A percentile compares a stretch with the other conserved stretches of the same genome.
phyloP scores from a whole-genome alignment of 1,140 invertebrate genomes.

The Drosophila varians region DNA sequence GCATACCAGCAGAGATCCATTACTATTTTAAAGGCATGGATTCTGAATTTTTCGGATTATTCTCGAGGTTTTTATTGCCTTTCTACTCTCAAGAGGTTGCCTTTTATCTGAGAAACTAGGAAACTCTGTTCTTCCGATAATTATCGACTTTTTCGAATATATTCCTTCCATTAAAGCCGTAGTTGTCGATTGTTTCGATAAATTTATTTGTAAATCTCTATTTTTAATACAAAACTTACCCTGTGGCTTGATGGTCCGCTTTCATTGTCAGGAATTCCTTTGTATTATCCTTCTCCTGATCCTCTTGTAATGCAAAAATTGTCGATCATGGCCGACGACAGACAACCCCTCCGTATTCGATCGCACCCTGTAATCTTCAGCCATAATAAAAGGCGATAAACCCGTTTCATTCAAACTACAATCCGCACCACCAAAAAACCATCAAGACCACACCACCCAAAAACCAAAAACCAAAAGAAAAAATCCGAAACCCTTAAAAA shows the following conservation, averaged over 20 bases:
- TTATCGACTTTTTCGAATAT: too few species aligned
- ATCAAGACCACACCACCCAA: conserved; percentile 6
- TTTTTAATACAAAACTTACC: background rate
- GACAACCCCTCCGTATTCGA: conserved; percentile 13
- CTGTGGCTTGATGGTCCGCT: conserved; percentile 8
- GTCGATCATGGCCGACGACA: conserved; percentile 21
- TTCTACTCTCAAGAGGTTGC: too few species aligned
- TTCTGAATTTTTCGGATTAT: too few species aligned
- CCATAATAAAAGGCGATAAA: conserved; percentile 5
- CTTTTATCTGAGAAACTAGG: too few species aligned
- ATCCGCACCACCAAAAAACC: conserved; percentile 25
- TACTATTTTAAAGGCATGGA: too few species aligned
- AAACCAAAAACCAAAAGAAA: conserved; percentile 3
- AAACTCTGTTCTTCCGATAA: too few species aligned
- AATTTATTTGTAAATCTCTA: background rate
- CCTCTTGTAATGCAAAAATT: background rate
- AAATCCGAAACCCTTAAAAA: too few species aligned
- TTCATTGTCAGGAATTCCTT: background rate
- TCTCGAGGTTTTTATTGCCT: too few species aligned
- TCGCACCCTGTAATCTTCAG: background rate
- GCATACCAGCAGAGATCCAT: too few species aligned
- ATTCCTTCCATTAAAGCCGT: background rate
- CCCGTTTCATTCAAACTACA: conserved; percentile 31
- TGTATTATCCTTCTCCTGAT: background rate
- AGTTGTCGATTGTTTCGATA: background rate